Evolutionary conservation across 2,113 vertebrate species (phyloP).

Genomic region (Chionomys nivalis): DNA sequence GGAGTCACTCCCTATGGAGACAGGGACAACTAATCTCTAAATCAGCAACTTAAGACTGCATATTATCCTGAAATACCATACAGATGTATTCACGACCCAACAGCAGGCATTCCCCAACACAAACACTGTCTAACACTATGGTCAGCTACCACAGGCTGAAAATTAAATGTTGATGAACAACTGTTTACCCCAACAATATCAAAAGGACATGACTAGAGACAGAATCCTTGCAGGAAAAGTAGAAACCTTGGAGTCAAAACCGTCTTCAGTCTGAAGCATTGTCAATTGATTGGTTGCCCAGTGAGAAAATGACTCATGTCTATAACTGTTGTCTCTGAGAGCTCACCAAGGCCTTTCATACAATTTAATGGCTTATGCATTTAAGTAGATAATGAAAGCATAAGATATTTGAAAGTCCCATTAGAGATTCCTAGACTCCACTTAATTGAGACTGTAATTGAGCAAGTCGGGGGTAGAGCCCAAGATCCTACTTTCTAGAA

Average conservation of each 20-base stretch:
- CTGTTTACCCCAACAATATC: slow-evolving; percentile 16
- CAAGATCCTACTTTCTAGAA: neutral
- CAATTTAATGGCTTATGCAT: neutral
- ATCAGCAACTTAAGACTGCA: slow-evolving; percentile 62
- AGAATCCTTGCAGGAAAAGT: neutral
- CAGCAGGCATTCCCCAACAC: slow-evolving; percentile 59
- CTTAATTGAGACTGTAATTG: fast-evolving
- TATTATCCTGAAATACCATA: slow-evolving; percentile 53
- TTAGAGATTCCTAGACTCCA: neutral
- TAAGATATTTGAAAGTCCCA: neutral
- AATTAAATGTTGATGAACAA: slow-evolving; percentile 57
- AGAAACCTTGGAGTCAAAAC: neutral
- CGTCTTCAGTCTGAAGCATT: neutral
- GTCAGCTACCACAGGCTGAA: neutral
- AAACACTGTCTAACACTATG: neutral
- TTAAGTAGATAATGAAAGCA: neutral
- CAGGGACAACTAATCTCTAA: slow-evolving; percentile 44
- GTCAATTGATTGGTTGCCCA: neutral
- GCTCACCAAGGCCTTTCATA: neutral
- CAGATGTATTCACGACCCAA: slow-evolving; percentile 21
- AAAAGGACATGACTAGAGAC: neutral
- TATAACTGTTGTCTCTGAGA: neutral
- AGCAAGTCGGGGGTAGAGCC: neutral
- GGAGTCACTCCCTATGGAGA: slow-evolving; percentile 46
- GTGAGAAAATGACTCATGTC: neutral